Evolutionary conservation across 2,113 vertebrate species (phyloP), one percentile per base, ranked within the genome.

Genomic region (Todiramphus chloris): DNA sequence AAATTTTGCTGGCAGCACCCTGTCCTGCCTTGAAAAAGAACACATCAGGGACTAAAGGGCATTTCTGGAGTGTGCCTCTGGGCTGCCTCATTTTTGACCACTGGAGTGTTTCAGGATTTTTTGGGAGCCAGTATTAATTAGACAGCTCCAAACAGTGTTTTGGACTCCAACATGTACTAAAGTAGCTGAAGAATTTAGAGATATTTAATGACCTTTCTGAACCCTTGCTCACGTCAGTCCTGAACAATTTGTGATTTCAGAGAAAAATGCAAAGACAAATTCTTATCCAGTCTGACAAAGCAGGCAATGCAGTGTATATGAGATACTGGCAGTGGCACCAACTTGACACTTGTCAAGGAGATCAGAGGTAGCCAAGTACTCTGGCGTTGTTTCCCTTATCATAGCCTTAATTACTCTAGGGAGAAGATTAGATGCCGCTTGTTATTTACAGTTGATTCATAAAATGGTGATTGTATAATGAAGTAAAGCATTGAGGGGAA

Each of bases 341-440:
- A 7, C 77, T 72, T 95, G 92, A 84, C 83, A 75, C 0, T 4
- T 78, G 76, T 95, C 92, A 91, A 73, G 56, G 83, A 90, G 67
- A 80, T 46, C 79, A 75, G 41, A 94, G 66, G 58, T 92, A 95
- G 69, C 88, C 90, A 90, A 93, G 80, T 84, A 60, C 44, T 96
- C 68, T 58, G 44, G 73, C 90, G 76, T 50, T 82, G 10, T 85
- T 96, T 94, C 53, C 39, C 74, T 72, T 96, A 95, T 93, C 91
- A 94, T 64, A 87, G 72, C 84, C 74, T 94, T 94, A 96, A 97
- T 97, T 96, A 91, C 91, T 89, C 96, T n/a, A 87, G 94, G 84
- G 89, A 96, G 58, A 92, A 96, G 88, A 96, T 96, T 92, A 90
- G 83, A 94, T 93, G 43, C 9, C 86, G 79, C 87, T 86, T 83